A percentile compares a stretch with the other conserved stretches of the same genome.
Conservation (phyloP, 2,888 invertebrate genomes). For the Thera britannica region DNA sequence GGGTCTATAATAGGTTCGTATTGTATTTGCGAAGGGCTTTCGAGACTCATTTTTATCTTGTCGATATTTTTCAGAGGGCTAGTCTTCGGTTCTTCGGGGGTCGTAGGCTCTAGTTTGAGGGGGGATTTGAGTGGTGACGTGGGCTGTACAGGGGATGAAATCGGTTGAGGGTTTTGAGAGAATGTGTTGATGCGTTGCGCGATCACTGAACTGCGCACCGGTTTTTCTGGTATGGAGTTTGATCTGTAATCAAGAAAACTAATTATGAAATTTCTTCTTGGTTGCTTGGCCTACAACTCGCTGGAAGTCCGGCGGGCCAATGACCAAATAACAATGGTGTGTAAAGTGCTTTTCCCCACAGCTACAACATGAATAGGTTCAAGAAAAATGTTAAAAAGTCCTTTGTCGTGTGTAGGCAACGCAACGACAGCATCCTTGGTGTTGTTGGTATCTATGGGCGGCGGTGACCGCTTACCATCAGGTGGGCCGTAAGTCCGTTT, state of each 20-base stretch:
- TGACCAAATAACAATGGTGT: too few species aligned
- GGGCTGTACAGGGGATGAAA: constrained; percentile 38
- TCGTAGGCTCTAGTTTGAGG: constrained; percentile 49
- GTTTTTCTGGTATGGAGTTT: constrained; percentile 86
- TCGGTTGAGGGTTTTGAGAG: constrained; percentile 55
- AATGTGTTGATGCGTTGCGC: constrained; percentile 87
- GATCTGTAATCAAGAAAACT: constrained; percentile 50
- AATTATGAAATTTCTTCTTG: background rate
- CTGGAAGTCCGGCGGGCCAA: too few species aligned
- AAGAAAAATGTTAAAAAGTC: too few species aligned
- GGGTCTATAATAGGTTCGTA: constrained; percentile 80
- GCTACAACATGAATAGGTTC: too few species aligned
- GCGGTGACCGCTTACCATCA: too few species aligned
- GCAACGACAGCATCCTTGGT: too few species aligned
- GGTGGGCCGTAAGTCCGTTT: too few species aligned
- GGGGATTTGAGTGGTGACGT: constrained; percentile 57
- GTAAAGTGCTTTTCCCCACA: too few species aligned
- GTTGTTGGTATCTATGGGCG: too few species aligned
- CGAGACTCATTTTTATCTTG: constrained; percentile 79
- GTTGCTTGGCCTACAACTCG: too few species aligned
- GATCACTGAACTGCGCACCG: constrained; percentile 87
- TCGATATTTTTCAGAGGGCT: constrained; percentile 80
- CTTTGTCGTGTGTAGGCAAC: too few species aligned
- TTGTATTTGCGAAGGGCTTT: constrained; percentile 80
- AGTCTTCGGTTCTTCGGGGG: constrained; percentile 55